These are phyloP conservation scores for Parnassius apollo DNA, from an alignment of 2,888 invertebrate species.

Conservation along the genomic window DNA sequence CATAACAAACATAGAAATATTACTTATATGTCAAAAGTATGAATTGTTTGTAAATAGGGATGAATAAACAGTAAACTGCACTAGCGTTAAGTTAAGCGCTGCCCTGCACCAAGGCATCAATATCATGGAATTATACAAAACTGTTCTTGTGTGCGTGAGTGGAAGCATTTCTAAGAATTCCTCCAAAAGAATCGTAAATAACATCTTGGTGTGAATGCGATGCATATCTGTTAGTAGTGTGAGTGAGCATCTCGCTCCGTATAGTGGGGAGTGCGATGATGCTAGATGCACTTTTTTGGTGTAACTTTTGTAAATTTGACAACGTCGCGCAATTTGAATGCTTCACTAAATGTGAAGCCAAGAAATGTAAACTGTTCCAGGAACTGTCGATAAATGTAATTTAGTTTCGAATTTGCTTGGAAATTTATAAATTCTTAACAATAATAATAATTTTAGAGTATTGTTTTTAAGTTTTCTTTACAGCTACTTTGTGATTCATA, in stretches of 20 bases:
- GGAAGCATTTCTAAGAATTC: constrained; percentile 37
- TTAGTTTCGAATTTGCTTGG: too few relatives aligned
- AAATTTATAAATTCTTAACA: too few relatives aligned
- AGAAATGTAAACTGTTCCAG: too few relatives aligned
- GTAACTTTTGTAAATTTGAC: constrained; percentile 67
- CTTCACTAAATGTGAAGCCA: constrained; percentile 28
- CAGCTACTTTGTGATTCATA: too few relatives aligned
- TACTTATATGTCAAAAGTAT: too few relatives aligned
- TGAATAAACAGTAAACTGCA: too few relatives aligned
- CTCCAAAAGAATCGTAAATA: constrained; percentile 30
- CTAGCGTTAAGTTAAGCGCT: background rate
- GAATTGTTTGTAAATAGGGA: too few relatives aligned
- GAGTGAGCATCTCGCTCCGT: constrained; percentile 30
- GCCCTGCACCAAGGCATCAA: constrained; percentile 44
- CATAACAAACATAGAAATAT: too few relatives aligned
- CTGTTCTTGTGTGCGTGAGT: constrained; percentile 39
- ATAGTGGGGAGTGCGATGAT: constrained; percentile 60
- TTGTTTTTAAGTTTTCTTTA: too few relatives aligned
- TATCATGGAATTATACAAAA: constrained; percentile 47
- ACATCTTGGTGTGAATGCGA: constrained; percentile 26
- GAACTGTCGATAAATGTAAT: too few relatives aligned
- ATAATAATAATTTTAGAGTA: too few relatives aligned
- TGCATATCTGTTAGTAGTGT: constrained; percentile 25
- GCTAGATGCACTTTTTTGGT: constrained; percentile 69
- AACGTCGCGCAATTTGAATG: constrained; percentile 69